Base-by-base conservation (phyloP, 2,797 vertebrate genomes). In the Fistularia tabacaria region DNA sequence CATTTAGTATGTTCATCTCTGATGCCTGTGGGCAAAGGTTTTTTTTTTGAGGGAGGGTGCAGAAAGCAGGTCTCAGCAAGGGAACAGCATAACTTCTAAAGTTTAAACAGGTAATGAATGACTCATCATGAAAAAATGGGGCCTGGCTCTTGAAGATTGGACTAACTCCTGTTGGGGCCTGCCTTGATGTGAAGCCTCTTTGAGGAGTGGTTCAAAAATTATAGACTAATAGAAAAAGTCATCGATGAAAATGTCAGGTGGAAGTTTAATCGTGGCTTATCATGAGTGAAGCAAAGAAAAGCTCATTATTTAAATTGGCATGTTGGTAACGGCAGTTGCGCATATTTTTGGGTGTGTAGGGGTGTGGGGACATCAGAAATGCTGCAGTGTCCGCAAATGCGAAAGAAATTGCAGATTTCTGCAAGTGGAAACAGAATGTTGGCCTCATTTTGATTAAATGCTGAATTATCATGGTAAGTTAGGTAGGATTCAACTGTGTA, bases 1-100 rank as follows among this genome's bases (percentile, higher is more conserved):
- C 9, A 14, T 13, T 7, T 39, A 6, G 38, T 51, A 14, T 3
- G 7, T 43, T 10, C 10, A 42, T 53, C 8, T 6, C 15, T 53
- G 39, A 36, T 53, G 15, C 51, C 51, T 36, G 14, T 53, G 12
- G 51, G 51, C 15, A 25, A n/a, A 3, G 39, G 7, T 43, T 36
- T 2, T 13, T 50, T 36, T 11, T 8, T 12, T 25, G 25, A 25
- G 25, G 25, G 7, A 40, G 25, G 51, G 6, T 42, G 11, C 51
- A 43, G n/a, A 43, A 53, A 53, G 40, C 51, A 53, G 12, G 51
- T 43, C 40, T 9, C 25, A 25, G 13, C 51, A 53, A 43, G 51
- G 42, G 9, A 8, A 42, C 40, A 40, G 14, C 3, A 42, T 52
- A 40, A 11, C 39, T 52, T 25, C 25, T 25, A 25, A 25, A 25